Evolutionary conservation across 2,797 vertebrate species (phyloP), one percentile per base, ranked within the genome.

Genomic region (Sarcophilus harrisii): DNA sequence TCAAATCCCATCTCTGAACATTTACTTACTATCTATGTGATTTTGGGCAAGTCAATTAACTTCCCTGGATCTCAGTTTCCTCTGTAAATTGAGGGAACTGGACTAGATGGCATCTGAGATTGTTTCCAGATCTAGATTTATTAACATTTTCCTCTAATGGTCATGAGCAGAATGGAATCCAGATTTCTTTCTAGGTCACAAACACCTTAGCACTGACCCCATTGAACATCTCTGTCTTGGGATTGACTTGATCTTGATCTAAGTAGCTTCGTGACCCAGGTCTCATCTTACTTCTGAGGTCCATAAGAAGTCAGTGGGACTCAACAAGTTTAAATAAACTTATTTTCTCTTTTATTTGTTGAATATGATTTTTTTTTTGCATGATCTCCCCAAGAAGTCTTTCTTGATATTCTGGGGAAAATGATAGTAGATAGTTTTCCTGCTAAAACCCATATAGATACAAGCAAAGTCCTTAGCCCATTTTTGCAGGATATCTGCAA

Each of bases 321-420:
- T 87, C 38, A 81, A 45, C 73, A 81, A 54, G 6, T 92, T 89
- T 60, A 95, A 92, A 91, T 81, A 91, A 96, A 24, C 0, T 38
- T 32, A 1, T 30, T 45, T 92, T 94, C 54, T 81, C 11, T 73
- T 57, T 8, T 58, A 28, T 52, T 90, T 58, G n/a, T 2, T 5
- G 45, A 66, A 3, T 55, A 57, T 12, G 12, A 38, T 2, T 11
- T 16, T 32, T 38, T 81, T 11, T 8, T 91, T 28, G 27, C 0
- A 11, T 62, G n/a, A 52, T 57, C 57, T 28, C 12, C 11, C 38
- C 0, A 21, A 14, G 45, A 12, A 4, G 30, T 0, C 0, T 32
- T 62, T 52, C 57, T 52, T 32, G 9, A 91, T 24, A 62, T 28
- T 4, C 1, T 32, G 30, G 58, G 55, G n/a, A 11, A 27, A 24